These are phyloP conservation scores for Tiaroga cobitis DNA, from an alignment of 2,797 vertebrate genomes.

Conservation along the genomic window DNA sequence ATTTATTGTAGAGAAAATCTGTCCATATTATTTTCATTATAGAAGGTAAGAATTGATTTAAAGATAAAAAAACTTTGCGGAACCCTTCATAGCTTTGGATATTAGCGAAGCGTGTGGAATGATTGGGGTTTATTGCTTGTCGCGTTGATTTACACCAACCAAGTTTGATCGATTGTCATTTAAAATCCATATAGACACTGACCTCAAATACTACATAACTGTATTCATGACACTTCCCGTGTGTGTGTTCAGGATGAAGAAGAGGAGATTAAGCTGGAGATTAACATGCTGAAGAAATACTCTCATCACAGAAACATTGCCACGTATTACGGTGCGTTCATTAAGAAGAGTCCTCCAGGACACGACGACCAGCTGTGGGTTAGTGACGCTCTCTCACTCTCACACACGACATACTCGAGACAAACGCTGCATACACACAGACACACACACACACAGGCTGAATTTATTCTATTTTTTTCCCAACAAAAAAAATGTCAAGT, in stretches of 20 bases:
- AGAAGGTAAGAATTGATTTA: background rate
- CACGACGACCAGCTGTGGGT: constrained; percentile 98
- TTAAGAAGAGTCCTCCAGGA: constrained; percentile 97
- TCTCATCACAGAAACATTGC: constrained; percentile 98
- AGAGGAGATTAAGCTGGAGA: constrained; percentile 98
- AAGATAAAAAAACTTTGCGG: background rate
- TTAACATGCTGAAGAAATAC: constrained; percentile 99
- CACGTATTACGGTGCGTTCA: constrained; percentile 97
- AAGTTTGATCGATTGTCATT: background rate
- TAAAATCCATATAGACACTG: no score
- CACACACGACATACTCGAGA: background rate
- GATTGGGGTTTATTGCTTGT: background rate
- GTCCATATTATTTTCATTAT: background rate
- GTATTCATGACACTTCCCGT: background rate
- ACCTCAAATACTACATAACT: no score
- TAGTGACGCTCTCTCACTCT: constrained; percentile 58
- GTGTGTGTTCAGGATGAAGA: constrained; percentile 79
- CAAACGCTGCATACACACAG: no score
- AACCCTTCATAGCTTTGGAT: background rate
- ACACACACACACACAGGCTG: no score
- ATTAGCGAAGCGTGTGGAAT: background rate
- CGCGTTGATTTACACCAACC: background rate
- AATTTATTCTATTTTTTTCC: no score
- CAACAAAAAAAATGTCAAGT: no score
- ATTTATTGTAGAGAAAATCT: background rate